Base-by-base conservation (phyloP, 2,888 invertebrate species). In the Ethmia dodecea region DNA sequence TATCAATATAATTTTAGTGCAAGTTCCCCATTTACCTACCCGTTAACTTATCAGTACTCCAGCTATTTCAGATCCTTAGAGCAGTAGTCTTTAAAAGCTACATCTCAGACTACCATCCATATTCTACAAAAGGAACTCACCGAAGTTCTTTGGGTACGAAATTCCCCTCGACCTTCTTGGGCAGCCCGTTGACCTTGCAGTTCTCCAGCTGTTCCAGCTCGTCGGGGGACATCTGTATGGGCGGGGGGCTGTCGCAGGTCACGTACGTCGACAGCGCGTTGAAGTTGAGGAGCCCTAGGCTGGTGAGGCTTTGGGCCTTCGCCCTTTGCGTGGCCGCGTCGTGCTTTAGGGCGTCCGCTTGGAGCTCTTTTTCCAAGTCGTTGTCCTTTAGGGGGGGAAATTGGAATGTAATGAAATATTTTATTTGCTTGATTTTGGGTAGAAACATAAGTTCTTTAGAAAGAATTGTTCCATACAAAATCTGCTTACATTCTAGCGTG, bases 201-300 rank as follows among this genome's bases (percentile, higher is more conserved):
- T 89, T 84, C 49, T 94, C 94, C 35, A 95, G 60, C 55, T 93
- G 92, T 0, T 88, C 89, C 48, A 92, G 86, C 63, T 95, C 95
- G 15, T 94, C 94, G 0, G 90, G 88, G 0, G 93, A 90, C 88
- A 94, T 91, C 57, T 94, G 92, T 53, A 94, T 86, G 1, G 94
- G 94, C 25, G 94, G 91, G 0, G 94, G 94, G 49, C 94, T 93
- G 60, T 94, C 94, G 51, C 94, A 94, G 18, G 92, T 90, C 28
- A 92, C 91, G 54, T 91, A 92, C 0, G 90, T 88, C 0, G 88
- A 89, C 3, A 90, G 62, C 5, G 87, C 84, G 51, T 86, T 83
- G 62, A 86, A 83, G 56, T 86, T 87, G 13, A 86, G 38, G 0
- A 86, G 54, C 0, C 86, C 86, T 0, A 86, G 53, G 18, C 76